These are phyloP conservation scores for Caenorhabditis imperialis DNA, from an alignment of 2,888 invertebrate species.

Conservation along the genomic window DNA sequence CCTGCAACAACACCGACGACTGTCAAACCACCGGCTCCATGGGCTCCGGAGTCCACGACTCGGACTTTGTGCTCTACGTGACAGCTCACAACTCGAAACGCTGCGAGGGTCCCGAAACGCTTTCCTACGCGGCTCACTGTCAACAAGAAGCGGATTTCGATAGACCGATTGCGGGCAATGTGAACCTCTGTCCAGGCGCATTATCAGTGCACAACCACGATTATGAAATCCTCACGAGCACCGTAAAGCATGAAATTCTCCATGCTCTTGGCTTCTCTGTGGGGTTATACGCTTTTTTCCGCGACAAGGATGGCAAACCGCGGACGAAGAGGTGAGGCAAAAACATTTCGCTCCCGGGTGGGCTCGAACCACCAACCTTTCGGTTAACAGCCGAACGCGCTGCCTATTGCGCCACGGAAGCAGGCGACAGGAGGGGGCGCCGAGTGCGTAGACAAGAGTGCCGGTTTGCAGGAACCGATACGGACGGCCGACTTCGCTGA, in stretches of 20 bases:
- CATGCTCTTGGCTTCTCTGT: slow-evolving; percentile 98
- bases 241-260: slow-evolving; percentile 88
- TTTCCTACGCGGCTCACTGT: slow-evolving; percentile 96
- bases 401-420: slow-evolving; percentile 68
- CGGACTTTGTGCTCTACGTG: slow-evolving; percentile 91
- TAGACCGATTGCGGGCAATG: slow-evolving; percentile 96
- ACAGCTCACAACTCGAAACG: slow-evolving; percentile 61
- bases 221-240: slow-evolving; percentile 81
- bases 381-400: slow-evolving; percentile 79
- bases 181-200: slow-evolving; percentile 95
- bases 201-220: slow-evolving; percentile 93
- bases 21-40: slow-evolving; percentile 83
- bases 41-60: slow-evolving; percentile 82
- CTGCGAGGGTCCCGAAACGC: slow-evolving; percentile 91
- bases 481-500: slow-evolving; percentile 71
- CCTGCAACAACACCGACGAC: slow-evolving; percentile 58
- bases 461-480: slow-evolving; percentile 68
- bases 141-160: slow-evolving; percentile 94
- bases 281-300: slow-evolving; percentile 94
- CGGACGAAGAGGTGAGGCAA: slow-evolving; percentile 76
- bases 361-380: slow-evolving; percentile 78
- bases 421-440: slow-evolving; percentile 2
- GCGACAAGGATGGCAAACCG: slow-evolving; percentile 85
- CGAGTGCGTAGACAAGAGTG: slow-evolving; percentile 12
- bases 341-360: slow-evolving; percentile 82